phyloP scores from a whole-genome alignment of 2,797 vertebrate genomes.

The Atherinosoma microstoma region DNA sequence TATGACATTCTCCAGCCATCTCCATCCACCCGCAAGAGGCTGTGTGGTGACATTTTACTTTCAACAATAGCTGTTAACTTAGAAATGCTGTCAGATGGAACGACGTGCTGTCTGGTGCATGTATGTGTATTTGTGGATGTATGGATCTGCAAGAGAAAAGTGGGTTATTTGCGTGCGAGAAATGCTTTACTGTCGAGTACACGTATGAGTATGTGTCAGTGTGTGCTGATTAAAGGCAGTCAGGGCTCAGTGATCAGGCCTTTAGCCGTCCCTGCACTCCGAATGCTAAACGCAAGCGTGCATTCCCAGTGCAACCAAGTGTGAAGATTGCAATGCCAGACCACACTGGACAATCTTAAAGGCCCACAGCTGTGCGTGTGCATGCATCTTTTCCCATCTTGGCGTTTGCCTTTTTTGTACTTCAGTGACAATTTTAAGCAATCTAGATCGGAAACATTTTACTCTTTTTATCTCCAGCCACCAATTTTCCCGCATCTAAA shows the following conservation, averaged over 20 bases:
- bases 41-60: constrained; percentile 73
- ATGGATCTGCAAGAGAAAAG: constrained; percentile 21
- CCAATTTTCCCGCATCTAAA: constrained; percentile 12
- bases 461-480: background rate
- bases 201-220: constrained; percentile 55
- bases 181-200: constrained; percentile 41
- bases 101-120: constrained; percentile 37
- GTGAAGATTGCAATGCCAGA: constrained; percentile 57
- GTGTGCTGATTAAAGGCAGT: constrained; percentile 77
- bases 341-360: constrained; percentile 57
- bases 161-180: constrained; percentile 37
- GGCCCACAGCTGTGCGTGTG: constrained; percentile 53
- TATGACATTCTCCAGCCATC: constrained; percentile 41
- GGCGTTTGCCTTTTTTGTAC: constrained; percentile 26
- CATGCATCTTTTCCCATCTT: constrained; percentile 26
- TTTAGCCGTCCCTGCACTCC: constrained; percentile 74
- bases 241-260: constrained; percentile 79
- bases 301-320: constrained; percentile 77
- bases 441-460: constrained; percentile 14
- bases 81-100: constrained; percentile 61
- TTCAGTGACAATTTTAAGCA: constrained; percentile 19
- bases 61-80: constrained; percentile 58
- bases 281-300: constrained; percentile 82
- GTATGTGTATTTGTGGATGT: constrained; percentile 5
- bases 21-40: constrained; percentile 24